phyloP scores from a whole-genome alignment of 2,113 vertebrate genomes.

The Macheiramphus alcinus region DNA sequence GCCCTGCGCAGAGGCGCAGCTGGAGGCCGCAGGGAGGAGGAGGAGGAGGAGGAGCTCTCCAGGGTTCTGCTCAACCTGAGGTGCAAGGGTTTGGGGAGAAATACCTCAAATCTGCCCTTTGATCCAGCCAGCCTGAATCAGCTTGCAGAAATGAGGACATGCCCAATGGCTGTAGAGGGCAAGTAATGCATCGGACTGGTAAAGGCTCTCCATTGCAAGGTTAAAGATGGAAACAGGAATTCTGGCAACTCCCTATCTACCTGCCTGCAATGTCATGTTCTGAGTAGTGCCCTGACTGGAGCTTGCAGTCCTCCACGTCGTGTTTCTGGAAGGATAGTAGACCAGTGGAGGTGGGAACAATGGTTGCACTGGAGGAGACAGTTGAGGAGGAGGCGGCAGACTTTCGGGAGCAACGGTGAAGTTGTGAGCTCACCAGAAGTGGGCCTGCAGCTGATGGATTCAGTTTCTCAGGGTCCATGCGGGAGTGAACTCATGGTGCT shows the following conservation, averaged over 20 bases:
- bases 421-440: neutral
- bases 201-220: neutral
- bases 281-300: neutral
- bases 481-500: neutral
- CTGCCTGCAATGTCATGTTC: neutral
- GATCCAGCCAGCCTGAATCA: neutral
- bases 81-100: neutral
- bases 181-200: neutral
- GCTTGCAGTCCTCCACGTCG: neutral
- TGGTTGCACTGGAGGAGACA: neutral
- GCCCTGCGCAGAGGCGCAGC: accelerated
- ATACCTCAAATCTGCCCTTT: neutral
- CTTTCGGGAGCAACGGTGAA: neutral
- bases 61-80: conserved; percentile 52
- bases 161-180: neutral
- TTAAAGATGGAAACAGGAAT: neutral
- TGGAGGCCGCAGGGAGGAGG: neutral
- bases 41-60: conserved; percentile 55
- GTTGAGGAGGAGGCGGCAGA: neutral
- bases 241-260: neutral
- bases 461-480: neutral
- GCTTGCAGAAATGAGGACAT: neutral
- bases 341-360: neutral
- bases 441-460: neutral
- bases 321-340: neutral